Evolutionary conservation across 2,113 vertebrate species (phyloP).

Genomic region (Scytalopus superciliaris): DNA sequence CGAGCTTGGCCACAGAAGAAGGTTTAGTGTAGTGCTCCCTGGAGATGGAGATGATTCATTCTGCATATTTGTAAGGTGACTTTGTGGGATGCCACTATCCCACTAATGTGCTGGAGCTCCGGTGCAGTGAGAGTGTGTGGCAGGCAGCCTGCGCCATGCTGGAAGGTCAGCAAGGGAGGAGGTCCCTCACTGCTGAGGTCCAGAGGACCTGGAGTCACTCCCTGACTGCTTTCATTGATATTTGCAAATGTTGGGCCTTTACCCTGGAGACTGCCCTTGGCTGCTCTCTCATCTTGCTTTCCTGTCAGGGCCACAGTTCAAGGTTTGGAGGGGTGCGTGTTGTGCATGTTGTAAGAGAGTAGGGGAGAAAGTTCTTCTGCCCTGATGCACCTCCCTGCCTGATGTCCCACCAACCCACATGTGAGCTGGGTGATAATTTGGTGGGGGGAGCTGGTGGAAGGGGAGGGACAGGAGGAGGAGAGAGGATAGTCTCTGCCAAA

Average conservation of each 20-base stretch:
- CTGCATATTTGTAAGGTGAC: background rate
- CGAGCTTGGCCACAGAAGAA: background rate
- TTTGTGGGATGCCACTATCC: background rate
- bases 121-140: background rate
- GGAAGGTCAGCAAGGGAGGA: background rate
- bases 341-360: background rate
- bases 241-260: background rate
- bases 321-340: background rate
- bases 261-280: background rate
- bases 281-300: background rate
- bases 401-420: background rate
- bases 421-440: background rate
- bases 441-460: background rate
- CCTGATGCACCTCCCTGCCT: background rate
- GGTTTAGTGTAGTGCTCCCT: background rate
- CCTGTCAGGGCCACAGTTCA: background rate
- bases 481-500: background rate
- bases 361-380: background rate
- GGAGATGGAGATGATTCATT: rapidly evolving
- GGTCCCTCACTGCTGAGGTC: background rate
- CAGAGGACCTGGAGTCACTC: background rate
- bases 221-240: background rate
- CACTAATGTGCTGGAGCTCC: background rate
- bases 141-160: background rate
- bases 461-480: slow-evolving; percentile 44